Evolutionary conservation across 2,797 vertebrate species (phyloP), one percentile per base, ranked within the genome.

Genomic region (Manis crassicaudata): DNA sequence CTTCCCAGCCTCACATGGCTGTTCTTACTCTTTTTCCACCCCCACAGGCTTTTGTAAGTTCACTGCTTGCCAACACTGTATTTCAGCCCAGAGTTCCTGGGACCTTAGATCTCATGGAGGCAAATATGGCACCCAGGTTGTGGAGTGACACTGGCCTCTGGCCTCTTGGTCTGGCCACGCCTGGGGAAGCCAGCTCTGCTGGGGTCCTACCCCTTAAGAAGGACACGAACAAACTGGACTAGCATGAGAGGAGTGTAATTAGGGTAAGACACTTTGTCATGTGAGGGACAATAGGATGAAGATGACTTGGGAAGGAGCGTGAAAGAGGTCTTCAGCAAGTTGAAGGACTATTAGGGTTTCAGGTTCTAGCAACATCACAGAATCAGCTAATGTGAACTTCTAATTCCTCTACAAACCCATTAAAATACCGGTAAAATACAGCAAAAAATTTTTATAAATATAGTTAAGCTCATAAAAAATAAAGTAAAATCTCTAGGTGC

Each of bases 401-500:
- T n/a, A n/a, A 54, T 50, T 77, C 65, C 32, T 85, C 79, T 54
- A 86, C n/a, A 90, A 96, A 43, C 20, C 56, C 83, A 68, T 70
- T 90, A 89, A 92, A 90, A 79, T 79, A 32, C 37, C 89, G 40
- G 72, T 18, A 73, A 87, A 75, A 83, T 20, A 50, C 29, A 60
- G n/a, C 56, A 75, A 77, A 60, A 54, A 52, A 73, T 20, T 40
- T 50, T 72, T 63, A 92, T 29, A 96, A 86, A 84, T 90, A 63
- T 23, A 88, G 29, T 21, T 90, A 77, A 90, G 37, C 77, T 95
- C 50, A 90, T 77, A 84, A 91, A 93, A 46, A 90, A 58, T 67
- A 89, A 90, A 94, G 56, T 50, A 88, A 96, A 90, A 95, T 81
- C n/a, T 84, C 62, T 63, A 63, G 9, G 13, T 77, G 16, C n/a